Evolutionary conservation across 2,888 invertebrate genomes (phyloP), one percentile per base, ranked within the genome.

Genomic region (Pollenia griseotomentosa): DNA sequence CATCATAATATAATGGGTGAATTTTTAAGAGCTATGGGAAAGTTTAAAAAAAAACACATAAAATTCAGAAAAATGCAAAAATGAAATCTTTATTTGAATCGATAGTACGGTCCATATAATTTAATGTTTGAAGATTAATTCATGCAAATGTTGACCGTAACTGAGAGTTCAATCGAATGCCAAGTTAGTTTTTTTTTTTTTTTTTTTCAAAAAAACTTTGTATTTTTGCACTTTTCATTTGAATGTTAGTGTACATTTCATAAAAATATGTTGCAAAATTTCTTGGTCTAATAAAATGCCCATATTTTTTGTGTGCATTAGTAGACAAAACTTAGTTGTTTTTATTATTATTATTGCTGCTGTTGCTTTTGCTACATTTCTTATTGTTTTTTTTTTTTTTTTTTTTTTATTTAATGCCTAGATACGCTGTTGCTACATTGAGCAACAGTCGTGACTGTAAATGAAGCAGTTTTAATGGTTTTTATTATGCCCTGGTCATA

Each of bases 331-430:
- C 33, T 9, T 3, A 19, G 5, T 53, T 68, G 57, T 33, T 68
- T 53, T 70, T 70, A 12, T 61, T 71, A 11, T 33, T 19, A 12
- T 59, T 66, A 48, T 48, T 71, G n/a, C 33, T 23, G n/a, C 14
- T 74, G n/a, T n/a, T n/a, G 4, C 16, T 66, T 46, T 51, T 61
- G 40, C 57, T 59, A 51, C n/a, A 7, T 16, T 14, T 42, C 14
- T 33, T 51, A 16, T 59, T 74, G 33, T 33, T 23, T 23, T 23
- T 51, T 68, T 48, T 23, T 14, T 10, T 19, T 53, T 40, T 66
- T 14, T 88, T 55, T 23, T 14, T 14, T 19, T 40, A 46, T 66
- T 14, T 88, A 89, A 89, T 91, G 90, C 89, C 90, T 88, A 89
- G 90, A 89, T 88, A 85, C 80, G 16, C 51, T 53, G 79, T 51